Conservation (phyloP, 2,888 invertebrate genomes). For the Cerastis leucographa region DNA sequence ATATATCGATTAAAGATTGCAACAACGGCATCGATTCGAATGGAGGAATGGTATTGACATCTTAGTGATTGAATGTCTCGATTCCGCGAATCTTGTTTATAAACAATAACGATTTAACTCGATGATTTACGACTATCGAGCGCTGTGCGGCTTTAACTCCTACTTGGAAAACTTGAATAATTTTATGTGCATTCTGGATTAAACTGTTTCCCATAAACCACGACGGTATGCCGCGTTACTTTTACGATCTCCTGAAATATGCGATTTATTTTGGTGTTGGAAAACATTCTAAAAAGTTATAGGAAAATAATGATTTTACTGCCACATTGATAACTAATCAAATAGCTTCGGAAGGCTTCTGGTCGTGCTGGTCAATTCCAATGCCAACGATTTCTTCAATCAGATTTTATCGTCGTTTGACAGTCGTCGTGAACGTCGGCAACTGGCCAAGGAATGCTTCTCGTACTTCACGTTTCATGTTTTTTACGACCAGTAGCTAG, state of each 20-base stretch:
- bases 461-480: constrained; percentile 64
- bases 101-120: constrained; percentile 57
- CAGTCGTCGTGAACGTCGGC: constrained; percentile 70
- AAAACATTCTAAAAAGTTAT: constrained; percentile 32
- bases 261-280: constrained; percentile 38
- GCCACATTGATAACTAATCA: constrained; percentile 59
- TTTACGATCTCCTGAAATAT: constrained; percentile 58
- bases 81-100: constrained; percentile 56
- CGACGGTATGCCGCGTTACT: constrained; percentile 25
- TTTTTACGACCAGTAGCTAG: constrained; percentile 70
- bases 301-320: constrained; percentile 49
- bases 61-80: constrained; percentile 74
- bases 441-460: constrained; percentile 73
- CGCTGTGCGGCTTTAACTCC: not conserved
- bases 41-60: constrained; percentile 71
- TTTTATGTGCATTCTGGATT: constrained; percentile 57
- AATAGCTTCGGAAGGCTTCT: constrained; percentile 62
- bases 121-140: constrained; percentile 51
- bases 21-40: constrained; percentile 67
- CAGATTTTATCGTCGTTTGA: constrained; percentile 80
- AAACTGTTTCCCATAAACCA: constrained; percentile 51
- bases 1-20: constrained; percentile 70
- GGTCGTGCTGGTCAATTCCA: constrained; percentile 64
- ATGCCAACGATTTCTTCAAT: constrained; percentile 74
- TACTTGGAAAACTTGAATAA: constrained; percentile 51